These are phyloP conservation scores for Lampris incognitus DNA, from an alignment of 2,113 vertebrate genomes.

Conservation along the genomic window DNA sequence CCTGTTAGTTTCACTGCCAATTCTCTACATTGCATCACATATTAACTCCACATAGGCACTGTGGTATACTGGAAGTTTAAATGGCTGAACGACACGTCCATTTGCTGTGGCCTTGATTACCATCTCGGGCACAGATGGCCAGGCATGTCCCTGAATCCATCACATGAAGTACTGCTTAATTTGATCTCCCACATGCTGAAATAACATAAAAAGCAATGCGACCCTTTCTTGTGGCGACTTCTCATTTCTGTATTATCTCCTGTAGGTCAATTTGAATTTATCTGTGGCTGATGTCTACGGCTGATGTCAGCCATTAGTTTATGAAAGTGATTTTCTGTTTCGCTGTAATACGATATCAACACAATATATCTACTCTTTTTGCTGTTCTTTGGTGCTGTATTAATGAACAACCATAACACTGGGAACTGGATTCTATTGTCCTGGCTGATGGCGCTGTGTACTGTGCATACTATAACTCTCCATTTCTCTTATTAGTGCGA, in stretches of 20 bases:
- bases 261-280: not conserved
- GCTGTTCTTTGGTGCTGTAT: slow-evolving; percentile 8
- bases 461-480: slow-evolving; percentile 21
- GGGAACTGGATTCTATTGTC: slow-evolving; percentile 8
- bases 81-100: slow-evolving; percentile 10
- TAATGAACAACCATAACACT: slow-evolving; percentile 49
- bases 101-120: not conserved
- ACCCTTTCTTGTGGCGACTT: not conserved
- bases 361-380: not conserved
- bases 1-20: too few relatives aligned
- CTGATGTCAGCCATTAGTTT: too few relatives aligned
- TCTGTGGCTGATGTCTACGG: not conserved
- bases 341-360: slow-evolving; percentile 5
- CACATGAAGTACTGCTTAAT: not conserved
- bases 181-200: not conserved
- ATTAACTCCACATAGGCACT: too few relatives aligned
- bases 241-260: not conserved
- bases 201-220: not conserved
- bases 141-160: not conserved
- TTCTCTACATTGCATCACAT: too few relatives aligned
- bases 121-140: not conserved
- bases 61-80: not conserved
- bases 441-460: slow-evolving; percentile 1
- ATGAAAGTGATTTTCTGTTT: not conserved
- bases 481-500: slow-evolving; percentile 27